A percentile compares a stretch with the other conserved stretches of the same genome.
Evolutionary conservation across 2,113 vertebrate species (phyloP).

Genomic region (Murina feae): DNA sequence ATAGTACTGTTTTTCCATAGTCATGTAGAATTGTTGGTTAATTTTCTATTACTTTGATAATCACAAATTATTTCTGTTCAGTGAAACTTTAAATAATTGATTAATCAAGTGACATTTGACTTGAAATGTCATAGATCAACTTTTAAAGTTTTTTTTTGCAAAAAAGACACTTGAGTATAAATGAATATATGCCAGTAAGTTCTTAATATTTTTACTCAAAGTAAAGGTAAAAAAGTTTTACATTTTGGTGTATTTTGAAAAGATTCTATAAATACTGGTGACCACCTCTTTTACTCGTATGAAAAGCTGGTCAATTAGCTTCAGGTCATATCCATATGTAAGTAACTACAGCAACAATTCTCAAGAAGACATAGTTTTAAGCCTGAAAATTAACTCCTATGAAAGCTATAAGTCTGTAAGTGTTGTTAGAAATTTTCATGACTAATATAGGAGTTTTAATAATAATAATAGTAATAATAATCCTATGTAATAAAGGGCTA

Average conservation of each 20-base stretch:
- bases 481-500: no score
- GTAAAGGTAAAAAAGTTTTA: not conserved
- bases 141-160: not conserved
- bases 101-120: not conserved
- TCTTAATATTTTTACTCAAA: conserved; percentile 4
- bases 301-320: not conserved
- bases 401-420: conserved; percentile 16
- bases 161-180: not conserved
- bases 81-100: not conserved
- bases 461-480: not conserved
- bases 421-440: not conserved
- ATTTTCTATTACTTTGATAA: not conserved
- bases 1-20: not conserved
- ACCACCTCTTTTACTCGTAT: not conserved
- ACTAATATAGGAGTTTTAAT: not conserved
- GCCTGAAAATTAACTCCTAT: not conserved
- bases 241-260: not conserved
- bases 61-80: not conserved
- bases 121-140: not conserved
- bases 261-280: not conserved
- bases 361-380: not conserved
- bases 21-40: not conserved
- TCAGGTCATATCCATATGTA: not conserved
- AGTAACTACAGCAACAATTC: not conserved
- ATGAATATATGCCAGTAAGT: not conserved